Evolutionary conservation across 64 coral and sea anemone genomes (phyloP).

Genomic region (Actinia equina): DNA sequence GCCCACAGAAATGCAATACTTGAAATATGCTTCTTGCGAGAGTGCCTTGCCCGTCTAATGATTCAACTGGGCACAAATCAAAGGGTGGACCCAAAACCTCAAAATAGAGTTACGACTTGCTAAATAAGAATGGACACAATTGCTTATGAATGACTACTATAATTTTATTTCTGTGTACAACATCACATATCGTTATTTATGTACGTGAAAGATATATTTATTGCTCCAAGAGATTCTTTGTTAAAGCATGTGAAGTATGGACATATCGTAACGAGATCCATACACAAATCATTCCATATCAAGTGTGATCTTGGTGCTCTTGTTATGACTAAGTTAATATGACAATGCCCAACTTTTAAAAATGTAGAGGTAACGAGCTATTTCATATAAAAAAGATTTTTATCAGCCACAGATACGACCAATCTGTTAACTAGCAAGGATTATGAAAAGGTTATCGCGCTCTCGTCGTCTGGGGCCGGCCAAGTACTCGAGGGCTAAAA

Average conservation of each 20-base stretch:
- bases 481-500: neutral
- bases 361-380: neutral
- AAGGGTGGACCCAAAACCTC: neutral
- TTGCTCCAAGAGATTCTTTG: neutral
- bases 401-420: neutral
- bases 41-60: neutral
- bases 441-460: neutral
- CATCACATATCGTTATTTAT: neutral
- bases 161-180: neutral
- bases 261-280: neutral
- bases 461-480: neutral
- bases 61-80: neutral
- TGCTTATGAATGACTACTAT: neutral
- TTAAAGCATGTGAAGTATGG: neutral
- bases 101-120: neutral
- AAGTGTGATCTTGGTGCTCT: neutral
- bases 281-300: neutral
- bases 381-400: neutral
- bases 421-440: constrained; percentile 4
- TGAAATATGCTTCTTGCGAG: neutral
- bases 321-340: neutral
- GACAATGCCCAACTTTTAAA: neutral
- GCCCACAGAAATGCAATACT: constrained; percentile 9
- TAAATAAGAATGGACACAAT: neutral
- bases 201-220: neutral